These are phyloP conservation scores for Pangasius krempfi DNA, from an alignment of 2,797 vertebrate genomes.

Conservation along the genomic window DNA sequence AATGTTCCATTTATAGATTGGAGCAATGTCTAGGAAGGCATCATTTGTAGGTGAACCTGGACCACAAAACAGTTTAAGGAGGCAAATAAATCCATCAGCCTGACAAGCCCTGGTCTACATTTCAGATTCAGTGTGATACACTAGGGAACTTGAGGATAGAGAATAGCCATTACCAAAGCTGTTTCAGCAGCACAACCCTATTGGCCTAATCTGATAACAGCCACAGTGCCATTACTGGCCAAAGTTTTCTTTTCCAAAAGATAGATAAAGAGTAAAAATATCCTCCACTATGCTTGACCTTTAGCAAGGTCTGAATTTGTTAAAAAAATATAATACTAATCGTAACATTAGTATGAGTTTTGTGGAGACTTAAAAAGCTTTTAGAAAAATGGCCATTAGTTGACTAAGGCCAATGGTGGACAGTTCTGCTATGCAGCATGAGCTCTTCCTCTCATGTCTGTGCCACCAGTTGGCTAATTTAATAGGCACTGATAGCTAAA, in stretches of 20 bases:
- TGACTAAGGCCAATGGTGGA: not conserved
- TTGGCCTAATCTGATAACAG: conserved; percentile 44
- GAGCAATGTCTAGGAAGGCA: conserved; percentile 34
- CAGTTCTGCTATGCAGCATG: not conserved
- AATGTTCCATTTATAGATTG: conserved; percentile 37
- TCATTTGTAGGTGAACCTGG: conserved; percentile 46
- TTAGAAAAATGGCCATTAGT: not conserved
- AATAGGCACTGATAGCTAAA: conserved; percentile 43
- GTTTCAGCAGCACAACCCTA: conserved; percentile 42
- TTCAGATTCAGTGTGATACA: conserved; percentile 51
- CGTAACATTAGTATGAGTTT: not conserved
- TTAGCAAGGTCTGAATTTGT: not conserved
- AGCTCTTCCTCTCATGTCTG: conserved; percentile 20
- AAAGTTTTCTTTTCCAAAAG: conserved; percentile 14
- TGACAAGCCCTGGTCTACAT: conserved; percentile 52
- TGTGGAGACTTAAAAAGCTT: not conserved
- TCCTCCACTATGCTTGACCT: not conserved
- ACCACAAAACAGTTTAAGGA: conserved; percentile 46
- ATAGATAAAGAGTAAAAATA: conserved; percentile 9
- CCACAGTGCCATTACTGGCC: conserved; percentile 24
- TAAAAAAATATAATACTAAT: not conserved
- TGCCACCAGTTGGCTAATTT: conserved; percentile 51
- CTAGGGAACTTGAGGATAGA: conserved; percentile 46
- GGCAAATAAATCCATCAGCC: conserved; percentile 51
- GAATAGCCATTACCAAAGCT: conserved; percentile 52